Percentiles rank a stretch among this genome's conserved stretches.
Conservation (phyloP, 2,888 invertebrate species). For the Antitype chi region DNA sequence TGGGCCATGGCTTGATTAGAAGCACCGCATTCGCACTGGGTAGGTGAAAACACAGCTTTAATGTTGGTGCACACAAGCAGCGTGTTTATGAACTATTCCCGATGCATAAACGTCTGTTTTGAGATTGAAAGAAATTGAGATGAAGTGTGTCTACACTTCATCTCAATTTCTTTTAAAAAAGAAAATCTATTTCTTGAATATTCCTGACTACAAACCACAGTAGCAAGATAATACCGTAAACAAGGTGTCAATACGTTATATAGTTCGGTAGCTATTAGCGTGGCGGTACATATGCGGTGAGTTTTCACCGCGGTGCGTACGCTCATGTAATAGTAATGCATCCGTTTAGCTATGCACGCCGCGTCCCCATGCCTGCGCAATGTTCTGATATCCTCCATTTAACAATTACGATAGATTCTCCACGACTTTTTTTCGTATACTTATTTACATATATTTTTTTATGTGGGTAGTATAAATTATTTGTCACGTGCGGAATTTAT, state of each 20-base stretch:
- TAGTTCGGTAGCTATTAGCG: constrained; percentile 54
- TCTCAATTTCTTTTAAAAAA: too few relatives aligned
- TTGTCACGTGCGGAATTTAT: constrained; percentile 33
- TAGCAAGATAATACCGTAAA: constrained; percentile 13
- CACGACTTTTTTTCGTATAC: constrained; percentile 26
- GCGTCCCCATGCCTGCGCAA: constrained; percentile 71
- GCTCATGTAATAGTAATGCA: constrained; percentile 64
- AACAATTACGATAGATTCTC: constrained; percentile 58
- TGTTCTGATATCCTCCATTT: constrained; percentile 67
- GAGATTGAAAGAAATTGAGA: too few relatives aligned
- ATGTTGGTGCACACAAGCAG: neutral
- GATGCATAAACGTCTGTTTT: too few relatives aligned
- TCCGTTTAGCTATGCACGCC: constrained; percentile 58
- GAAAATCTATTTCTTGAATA: neutral
- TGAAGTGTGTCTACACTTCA: too few relatives aligned
- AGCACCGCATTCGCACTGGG: too few relatives aligned
- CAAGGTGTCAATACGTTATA: constrained; percentile 30
- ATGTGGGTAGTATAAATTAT: constrained; percentile 12
- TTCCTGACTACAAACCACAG: neutral
- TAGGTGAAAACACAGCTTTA: neutral
- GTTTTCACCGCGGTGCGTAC: constrained; percentile 65
- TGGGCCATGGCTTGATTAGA: too few relatives aligned
- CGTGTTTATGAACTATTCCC: neutral
- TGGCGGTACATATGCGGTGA: constrained; percentile 26
- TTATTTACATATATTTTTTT: constrained; percentile 36